Conservation (phyloP, 2,888 invertebrate genomes). For the Lamproptera curius region DNA sequence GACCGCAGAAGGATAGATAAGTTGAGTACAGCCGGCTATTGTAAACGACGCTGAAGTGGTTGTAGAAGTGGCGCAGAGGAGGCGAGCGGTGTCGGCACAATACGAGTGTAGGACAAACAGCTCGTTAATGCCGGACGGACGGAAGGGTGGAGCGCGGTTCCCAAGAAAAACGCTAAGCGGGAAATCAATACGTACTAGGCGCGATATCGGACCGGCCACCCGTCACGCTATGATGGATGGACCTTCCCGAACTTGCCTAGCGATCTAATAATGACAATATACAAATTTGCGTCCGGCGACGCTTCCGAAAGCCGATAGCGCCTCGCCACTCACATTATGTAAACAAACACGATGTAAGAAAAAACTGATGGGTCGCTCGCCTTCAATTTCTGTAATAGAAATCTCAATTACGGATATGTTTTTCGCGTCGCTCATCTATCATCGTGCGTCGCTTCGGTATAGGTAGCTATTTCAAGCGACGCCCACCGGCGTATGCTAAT, state of each 20-base stretch:
- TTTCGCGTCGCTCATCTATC: conserved; percentile 72
- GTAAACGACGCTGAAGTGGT: neutral
- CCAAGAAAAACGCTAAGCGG: conserved; percentile 77
- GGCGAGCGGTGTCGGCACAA: conserved; percentile 34
- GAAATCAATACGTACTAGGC: conserved; percentile 78
- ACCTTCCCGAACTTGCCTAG: conserved; percentile 68
- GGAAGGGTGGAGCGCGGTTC: conserved; percentile 75
- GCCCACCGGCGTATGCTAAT: conserved; percentile 13
- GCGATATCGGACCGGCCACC: conserved; percentile 72
- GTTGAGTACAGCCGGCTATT: no score
- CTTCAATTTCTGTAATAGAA: conserved; percentile 74
- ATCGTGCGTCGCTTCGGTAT: conserved; percentile 48
- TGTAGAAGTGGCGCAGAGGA: conserved; percentile 20
- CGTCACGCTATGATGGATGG: conserved; percentile 76
- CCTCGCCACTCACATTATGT: conserved; percentile 71
- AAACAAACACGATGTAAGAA: conserved; percentile 60
- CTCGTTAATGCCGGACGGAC: conserved; percentile 67
- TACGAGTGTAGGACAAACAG: conserved; percentile 73
- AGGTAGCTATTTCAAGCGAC: conserved; percentile 6
- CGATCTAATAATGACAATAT: conserved; percentile 77
- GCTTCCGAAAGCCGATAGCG: conserved; percentile 72
- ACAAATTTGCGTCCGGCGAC: conserved; percentile 74
- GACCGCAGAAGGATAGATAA: no score
- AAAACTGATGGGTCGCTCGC: conserved; percentile 60
- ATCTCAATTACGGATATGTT: conserved; percentile 76